These are phyloP conservation scores for Bettongia penicillata DNA, from an alignment of 2,113 vertebrate genomes.

Conservation along the genomic window DNA sequence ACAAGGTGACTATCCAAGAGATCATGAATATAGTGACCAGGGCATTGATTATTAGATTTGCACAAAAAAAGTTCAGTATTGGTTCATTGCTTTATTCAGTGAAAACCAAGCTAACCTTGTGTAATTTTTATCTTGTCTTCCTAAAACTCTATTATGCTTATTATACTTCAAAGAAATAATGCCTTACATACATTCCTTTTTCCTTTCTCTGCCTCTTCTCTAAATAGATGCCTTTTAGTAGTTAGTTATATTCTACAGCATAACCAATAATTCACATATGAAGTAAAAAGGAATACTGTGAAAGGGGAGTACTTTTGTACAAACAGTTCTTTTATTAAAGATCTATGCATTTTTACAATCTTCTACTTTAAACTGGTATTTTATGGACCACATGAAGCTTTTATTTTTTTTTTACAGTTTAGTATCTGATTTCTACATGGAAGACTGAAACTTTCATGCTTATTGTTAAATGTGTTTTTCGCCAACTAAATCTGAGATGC, in stretches of 20 bases:
- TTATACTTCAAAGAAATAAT: slow-evolving; percentile 85
- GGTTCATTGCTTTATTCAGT: slow-evolving; percentile 87
- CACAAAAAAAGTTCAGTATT: slow-evolving; percentile 85
- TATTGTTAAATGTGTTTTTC: slow-evolving; percentile 78
- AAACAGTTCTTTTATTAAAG: slow-evolving; percentile 77
- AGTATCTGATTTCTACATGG: slow-evolving; percentile 72
- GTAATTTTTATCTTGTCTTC: slow-evolving; percentile 88
- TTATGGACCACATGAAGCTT: slow-evolving; percentile 70
- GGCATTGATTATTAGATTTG: slow-evolving; percentile 93
- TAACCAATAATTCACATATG: slow-evolving; percentile 83
- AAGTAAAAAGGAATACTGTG: slow-evolving; percentile 88
- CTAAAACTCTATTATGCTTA: slow-evolving; percentile 86
- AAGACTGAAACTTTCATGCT: slow-evolving; percentile 71
- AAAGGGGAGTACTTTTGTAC: slow-evolving; percentile 81
- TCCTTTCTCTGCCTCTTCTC: slow-evolving; percentile 79
- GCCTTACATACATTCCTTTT: slow-evolving; percentile 83
- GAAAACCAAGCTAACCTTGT: slow-evolving; percentile 93
- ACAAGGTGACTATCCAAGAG: slow-evolving; percentile 89
- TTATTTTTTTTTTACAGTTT: slow-evolving; percentile 80
- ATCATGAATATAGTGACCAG: slow-evolving; percentile 94
- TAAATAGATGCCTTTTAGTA: slow-evolving; percentile 88
- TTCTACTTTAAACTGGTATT: slow-evolving; percentile 79
- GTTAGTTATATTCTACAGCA: slow-evolving; percentile 85
- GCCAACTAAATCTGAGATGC: slow-evolving; percentile 77
- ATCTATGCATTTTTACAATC: slow-evolving; percentile 85